phyloP scores from a whole-genome alignment of 2,797 vertebrate genomes.

The Neomorphus geoffroyi region DNA sequence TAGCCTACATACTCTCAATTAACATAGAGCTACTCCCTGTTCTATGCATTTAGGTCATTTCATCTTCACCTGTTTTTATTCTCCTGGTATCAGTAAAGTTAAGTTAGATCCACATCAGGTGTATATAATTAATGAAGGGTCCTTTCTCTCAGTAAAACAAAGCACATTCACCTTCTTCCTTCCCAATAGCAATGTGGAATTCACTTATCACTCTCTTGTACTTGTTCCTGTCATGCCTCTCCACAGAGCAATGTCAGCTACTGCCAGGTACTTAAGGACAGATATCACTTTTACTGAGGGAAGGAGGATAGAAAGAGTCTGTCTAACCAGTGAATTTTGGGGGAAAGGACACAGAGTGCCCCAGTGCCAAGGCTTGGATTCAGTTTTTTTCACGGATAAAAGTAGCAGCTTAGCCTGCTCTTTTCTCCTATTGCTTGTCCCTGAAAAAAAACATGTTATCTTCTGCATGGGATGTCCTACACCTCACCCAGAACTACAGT shows the following conservation, averaged over 20 bases:
- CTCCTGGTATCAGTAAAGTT: neutral
- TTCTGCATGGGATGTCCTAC: neutral
- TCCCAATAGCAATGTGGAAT: neutral
- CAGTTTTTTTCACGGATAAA: neutral
- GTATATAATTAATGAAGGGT: neutral
- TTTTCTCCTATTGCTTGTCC: neutral
- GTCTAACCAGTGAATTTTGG: neutral
- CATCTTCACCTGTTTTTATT: neutral
- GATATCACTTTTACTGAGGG: neutral
- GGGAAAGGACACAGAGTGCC: neutral
- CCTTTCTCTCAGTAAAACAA: neutral
- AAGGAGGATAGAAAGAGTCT: neutral
- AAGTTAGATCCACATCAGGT: neutral
- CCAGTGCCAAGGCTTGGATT: neutral
- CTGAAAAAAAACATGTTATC: neutral
- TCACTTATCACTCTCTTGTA: neutral
- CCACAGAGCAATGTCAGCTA: neutral
- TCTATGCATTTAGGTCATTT: conserved; percentile 6
- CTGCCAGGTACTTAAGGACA: neutral
- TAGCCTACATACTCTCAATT: neutral
- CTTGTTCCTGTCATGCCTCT: neutral
- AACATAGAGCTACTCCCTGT: neutral
- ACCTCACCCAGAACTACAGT: neutral
- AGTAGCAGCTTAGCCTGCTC: neutral
- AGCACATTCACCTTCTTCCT: neutral